Evolutionary conservation across 2,113 vertebrate species (phyloP), one percentile per base, ranked within the genome.

Genomic region (Oncorhynchus clarkii): DNA sequence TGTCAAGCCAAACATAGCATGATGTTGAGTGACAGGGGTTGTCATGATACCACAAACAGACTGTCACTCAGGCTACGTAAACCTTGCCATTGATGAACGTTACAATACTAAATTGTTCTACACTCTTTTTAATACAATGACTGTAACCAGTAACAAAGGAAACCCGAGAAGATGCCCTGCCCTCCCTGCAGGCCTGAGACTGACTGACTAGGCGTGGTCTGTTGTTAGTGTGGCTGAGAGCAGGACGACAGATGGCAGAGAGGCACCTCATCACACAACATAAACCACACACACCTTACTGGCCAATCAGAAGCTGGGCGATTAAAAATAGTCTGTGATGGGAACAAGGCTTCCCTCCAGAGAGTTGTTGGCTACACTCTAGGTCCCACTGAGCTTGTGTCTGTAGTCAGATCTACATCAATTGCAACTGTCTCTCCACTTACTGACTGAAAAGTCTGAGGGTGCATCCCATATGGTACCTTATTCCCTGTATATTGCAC

Each of bases 181-280:
- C 86, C 88, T 85, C 77, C 7, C 7, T 68, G 67, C 67, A 6
- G 31, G 14, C 73, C 70, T 72, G 51, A 85, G 75, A 80, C 76
- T 45, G 39, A 74, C 72, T 70, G 73, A 68, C 79, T 71, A 84
- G 88, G 88, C 73, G 86, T 88, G 88, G 88, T 86, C 82, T 45
- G 39, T 11, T 69, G 73, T 84, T 74, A 83, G 74, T 79, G 84
- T 67, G 8, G 81, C 85, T 89, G 80, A 76, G 82, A 78, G 82
- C 78, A 90, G 85, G 84, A 78, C 84, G 85, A 89, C 92, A 93
- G 93, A 93, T 93, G 93, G 93, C 83, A 85, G 80, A 82, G 80
- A 89, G 85, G 78, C 83, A 88, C 89, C 88, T 92, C 84, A 88
- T 85, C 87, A 89, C 91, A 87, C 83, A 87, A 90, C 76, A 86